These are phyloP conservation scores for Mechanitis messenoides DNA, from an alignment of 2,888 invertebrate species.

Conservation along the genomic window DNA sequence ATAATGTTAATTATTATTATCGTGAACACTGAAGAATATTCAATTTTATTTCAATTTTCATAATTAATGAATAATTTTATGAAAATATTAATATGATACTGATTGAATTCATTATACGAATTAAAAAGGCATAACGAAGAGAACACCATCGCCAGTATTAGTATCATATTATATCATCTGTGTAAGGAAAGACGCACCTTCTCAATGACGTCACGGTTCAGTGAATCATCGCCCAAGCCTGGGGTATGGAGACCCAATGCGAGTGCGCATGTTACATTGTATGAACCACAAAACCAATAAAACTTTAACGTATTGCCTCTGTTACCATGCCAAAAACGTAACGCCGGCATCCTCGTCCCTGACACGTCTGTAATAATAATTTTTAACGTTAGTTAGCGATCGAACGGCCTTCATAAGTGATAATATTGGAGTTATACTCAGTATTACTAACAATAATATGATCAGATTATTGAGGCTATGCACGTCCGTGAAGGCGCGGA, in stretches of 20 bases:
- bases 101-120: constrained; percentile 8
- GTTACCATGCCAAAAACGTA: constrained; percentile 27
- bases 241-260: constrained; percentile 48
- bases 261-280: constrained; percentile 47
- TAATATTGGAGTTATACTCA: constrained; percentile 22
- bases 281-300: constrained; percentile 37
- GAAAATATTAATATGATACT: not conserved
- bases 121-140: constrained; percentile 11
- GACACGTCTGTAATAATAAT: constrained; percentile 24
- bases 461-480: constrained; percentile 35
- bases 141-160: constrained; percentile 21
- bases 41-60: no score
- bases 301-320: constrained; percentile 19
- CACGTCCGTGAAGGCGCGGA: constrained; percentile 33
- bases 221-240: constrained; percentile 52
- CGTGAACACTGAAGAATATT: no score
- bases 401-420: constrained; percentile 21
- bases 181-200: constrained; percentile 52
- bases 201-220: constrained; percentile 55
- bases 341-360: constrained; percentile 24
- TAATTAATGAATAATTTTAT: constrained; percentile 4
- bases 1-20: no score
- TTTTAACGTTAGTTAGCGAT: constrained; percentile 10
- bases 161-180: constrained; percentile 31
- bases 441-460: constrained; percentile 33